phyloP scores from a whole-genome alignment of 2,888 invertebrate species.

The Deroplatys truncata region DNA sequence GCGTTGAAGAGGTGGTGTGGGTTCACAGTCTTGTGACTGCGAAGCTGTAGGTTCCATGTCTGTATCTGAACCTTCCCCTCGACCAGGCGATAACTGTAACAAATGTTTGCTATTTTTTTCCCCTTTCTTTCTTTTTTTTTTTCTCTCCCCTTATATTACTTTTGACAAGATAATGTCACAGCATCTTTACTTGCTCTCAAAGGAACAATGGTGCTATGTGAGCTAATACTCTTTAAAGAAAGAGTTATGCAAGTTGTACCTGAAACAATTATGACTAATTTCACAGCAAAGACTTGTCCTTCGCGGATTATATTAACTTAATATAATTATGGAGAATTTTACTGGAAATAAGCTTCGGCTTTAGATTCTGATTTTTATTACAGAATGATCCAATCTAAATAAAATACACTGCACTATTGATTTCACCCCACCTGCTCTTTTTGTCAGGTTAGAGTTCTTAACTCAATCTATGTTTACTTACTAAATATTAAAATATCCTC shows the following conservation, averaged over 20 bases:
- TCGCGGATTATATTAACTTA: too few relatives aligned
- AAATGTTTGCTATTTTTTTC: not conserved
- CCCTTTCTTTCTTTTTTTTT: not conserved
- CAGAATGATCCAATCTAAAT: too few relatives aligned
- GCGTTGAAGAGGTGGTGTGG: constrained; percentile 76
- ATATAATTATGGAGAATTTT: too few relatives aligned
- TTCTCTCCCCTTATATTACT: not conserved
- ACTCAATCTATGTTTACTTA: too few relatives aligned
- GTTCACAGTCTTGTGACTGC: constrained; percentile 89
- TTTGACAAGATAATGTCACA: not conserved
- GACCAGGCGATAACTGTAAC: constrained; percentile 72
- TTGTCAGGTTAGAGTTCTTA: too few relatives aligned
- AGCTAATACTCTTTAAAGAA: not conserved
- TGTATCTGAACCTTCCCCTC: constrained; percentile 70
- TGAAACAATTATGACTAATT: not conserved
- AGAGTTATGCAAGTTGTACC: not conserved
- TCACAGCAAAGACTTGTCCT: too few relatives aligned
- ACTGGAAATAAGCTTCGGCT: too few relatives aligned
- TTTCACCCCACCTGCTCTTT: too few relatives aligned
- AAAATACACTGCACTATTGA: too few relatives aligned
- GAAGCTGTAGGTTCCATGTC: constrained; percentile 87
- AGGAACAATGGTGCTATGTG: not conserved
- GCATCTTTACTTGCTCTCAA: not conserved
- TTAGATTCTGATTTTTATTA: too few relatives aligned
- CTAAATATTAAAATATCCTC: too few relatives aligned